Base-by-base conservation (phyloP, 35 echinoderm and acorn worm species). In the Eucidaris tribuloides region DNA sequence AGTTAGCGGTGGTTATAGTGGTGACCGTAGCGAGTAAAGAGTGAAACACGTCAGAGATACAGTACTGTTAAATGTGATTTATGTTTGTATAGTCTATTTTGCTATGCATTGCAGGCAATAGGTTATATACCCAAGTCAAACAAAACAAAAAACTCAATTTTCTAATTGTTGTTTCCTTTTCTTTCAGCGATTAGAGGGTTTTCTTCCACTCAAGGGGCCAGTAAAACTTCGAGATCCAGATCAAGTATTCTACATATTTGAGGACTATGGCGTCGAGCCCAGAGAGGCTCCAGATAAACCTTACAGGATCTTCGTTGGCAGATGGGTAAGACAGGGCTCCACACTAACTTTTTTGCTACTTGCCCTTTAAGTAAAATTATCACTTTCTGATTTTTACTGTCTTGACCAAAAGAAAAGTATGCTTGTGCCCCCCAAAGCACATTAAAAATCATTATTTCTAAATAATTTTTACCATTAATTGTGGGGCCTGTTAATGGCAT, bases 221-320 rank as follows among this genome's bases (percentile, higher is more conserved):
- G 92, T 90, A 0, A 54, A 86, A 6, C 60, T 95, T 40, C 59
- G 58, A 64, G 81, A 85, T 58, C 92, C 92, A 18, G 92, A 95
- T 58, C 61, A 95, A 60, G 28, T 89, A 3, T 93, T 97, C 48
- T 89, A 93, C 43, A 77, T 97, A 7, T 89, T 65, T 70, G 94
- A 92, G 36, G 85, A 97, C 60, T 97, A 97, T 83, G 94, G 94
- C 37, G 54, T 79, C 2, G 62, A 82, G 44, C 94, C 94, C 3
- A 97, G 93, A 46, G 71, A 59, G 35, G 90, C 83, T 41, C 94
- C 94, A 29, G 61, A 89, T 2, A 23, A 93, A 35, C 94, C 94
- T 0, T 86, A 83, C 57, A 81, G 85, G 45, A 82, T 97, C 5
- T 89, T 89, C 44, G 77, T 97, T 58, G 94, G 94, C 25, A 85